Evolutionary conservation across 2,888 invertebrate genomes (phyloP).

Genomic region (Melipona beecheii): DNA sequence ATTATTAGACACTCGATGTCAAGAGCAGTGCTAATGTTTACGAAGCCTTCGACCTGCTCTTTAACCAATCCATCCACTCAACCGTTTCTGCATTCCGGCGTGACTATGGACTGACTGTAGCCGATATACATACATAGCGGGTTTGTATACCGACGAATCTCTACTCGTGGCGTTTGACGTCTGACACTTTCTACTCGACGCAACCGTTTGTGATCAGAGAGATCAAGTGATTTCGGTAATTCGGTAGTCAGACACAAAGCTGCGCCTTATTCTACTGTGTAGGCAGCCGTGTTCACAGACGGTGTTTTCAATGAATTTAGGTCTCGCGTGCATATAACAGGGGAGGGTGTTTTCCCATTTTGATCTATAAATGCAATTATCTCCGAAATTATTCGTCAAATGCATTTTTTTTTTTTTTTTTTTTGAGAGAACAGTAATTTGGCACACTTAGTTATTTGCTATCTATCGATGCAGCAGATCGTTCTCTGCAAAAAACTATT

Average conservation of each 20-base stretch:
- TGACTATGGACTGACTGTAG: neutral
- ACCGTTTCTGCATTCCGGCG: slow-evolving; percentile 8
- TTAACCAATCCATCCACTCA: slow-evolving; percentile 13
- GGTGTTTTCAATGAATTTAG: neutral
- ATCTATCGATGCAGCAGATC: too few species aligned
- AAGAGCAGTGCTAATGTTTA: slow-evolving; percentile 54
- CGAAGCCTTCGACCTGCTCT: slow-evolving; percentile 22
- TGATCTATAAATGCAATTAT: too few species aligned
- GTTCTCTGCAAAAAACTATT: too few species aligned
- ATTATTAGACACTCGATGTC: slow-evolving; percentile 59
- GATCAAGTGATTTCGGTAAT: slow-evolving; percentile 4
- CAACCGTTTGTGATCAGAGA: neutral
- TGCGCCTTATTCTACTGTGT: neutral
- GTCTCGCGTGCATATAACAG: too few species aligned
- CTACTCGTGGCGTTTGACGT: neutral
- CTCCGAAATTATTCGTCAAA: too few species aligned
- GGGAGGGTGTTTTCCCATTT: too few species aligned
- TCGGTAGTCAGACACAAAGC: neutral
- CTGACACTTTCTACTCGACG: neutral
- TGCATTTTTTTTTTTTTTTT: too few species aligned
- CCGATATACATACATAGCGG: too few species aligned
- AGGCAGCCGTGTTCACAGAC: neutral
- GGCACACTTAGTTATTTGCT: too few species aligned
- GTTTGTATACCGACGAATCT: neutral
- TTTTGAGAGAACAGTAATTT: too few species aligned